Conservation (phyloP, 2,888 invertebrate genomes). For the Julus scandinavius region DNA sequence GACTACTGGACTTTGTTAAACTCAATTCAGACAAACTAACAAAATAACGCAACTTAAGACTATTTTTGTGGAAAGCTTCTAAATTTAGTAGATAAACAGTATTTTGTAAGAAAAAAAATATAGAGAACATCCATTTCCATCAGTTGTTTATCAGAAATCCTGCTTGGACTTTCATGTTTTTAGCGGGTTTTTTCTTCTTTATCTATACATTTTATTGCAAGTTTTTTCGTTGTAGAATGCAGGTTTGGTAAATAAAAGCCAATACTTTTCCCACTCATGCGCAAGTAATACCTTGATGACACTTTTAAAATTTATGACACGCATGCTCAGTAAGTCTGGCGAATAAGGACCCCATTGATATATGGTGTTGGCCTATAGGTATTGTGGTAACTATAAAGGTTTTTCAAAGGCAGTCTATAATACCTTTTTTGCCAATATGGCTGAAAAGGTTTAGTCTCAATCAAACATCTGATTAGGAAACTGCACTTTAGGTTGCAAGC, state of each 20-base stretch:
- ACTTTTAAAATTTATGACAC: neutral
- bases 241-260: neutral
- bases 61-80: too few species aligned
- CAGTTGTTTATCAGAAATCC: too few species aligned
- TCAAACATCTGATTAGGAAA: conserved; percentile 34
- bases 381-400: neutral
- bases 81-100: too few species aligned
- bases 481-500: neutral
- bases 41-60: too few species aligned
- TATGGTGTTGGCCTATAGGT: neutral
- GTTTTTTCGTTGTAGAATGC: too few species aligned
- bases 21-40: too few species aligned
- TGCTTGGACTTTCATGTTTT: neutral
- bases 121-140: too few species aligned
- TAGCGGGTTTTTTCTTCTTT: neutral
- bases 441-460: conserved; percentile 42
- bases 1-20: too few species aligned
- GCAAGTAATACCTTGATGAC: neutral
- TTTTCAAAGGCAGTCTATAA: neutral
- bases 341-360: neutral
- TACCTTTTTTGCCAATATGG: conserved; percentile 28
- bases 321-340: neutral
- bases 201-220: neutral
- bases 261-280: neutral
- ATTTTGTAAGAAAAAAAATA: too few species aligned